Base-by-base conservation (phyloP, 35 echinoderm and acorn worm species). In the Ophioderma brevispina region DNA sequence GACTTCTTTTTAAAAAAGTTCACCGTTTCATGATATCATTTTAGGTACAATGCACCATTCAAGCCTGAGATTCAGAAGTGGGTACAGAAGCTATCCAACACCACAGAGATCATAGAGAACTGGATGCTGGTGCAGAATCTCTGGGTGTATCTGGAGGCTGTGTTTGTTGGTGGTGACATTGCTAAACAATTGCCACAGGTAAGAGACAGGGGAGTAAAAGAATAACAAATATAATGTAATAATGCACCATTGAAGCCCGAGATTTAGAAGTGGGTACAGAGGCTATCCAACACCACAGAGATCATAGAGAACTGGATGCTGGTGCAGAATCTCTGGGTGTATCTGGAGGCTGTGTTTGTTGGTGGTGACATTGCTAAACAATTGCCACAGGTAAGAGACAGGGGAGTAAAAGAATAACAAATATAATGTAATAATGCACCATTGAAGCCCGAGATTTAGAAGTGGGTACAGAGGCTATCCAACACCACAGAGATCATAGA, bases 291-390 rank as follows among this genome's bases (percentile, higher is more conserved):
- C 82, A 98, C 96, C 36, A 98, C 96, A 32, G 96, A 98, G 87
- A 98, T 98, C 76, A 98, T 98, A 90, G 96, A 98, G 80, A 98
- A 98, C 90, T 98, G 96, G 96, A 98, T 98, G 96, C 85, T 82
- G 38, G 92, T 94, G 31, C 96, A 98, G 92, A 98, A 98, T 79
- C 88, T 98, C n/a, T 98, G 96, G 96, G 90, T 98, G 18, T 98
- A 98, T 28, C 87, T 98, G 77, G 96, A 98, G 84, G 96, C 96
- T 85, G 96, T 98, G 78, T 98, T 98, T 90, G 96, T 98, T 31
- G 96, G 96, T 78, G 96, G 96, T 90, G 96, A 98, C 75, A 98
- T 98, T 42, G 96, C 96, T 31, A 98, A 98, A 40, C 96, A 98
- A 55, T 80, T 98, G 36, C 96, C 96, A 77, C 96, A 98, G 96